Conservation (phyloP, 2,797 vertebrate species). For the Liparis tanakae region DNA sequence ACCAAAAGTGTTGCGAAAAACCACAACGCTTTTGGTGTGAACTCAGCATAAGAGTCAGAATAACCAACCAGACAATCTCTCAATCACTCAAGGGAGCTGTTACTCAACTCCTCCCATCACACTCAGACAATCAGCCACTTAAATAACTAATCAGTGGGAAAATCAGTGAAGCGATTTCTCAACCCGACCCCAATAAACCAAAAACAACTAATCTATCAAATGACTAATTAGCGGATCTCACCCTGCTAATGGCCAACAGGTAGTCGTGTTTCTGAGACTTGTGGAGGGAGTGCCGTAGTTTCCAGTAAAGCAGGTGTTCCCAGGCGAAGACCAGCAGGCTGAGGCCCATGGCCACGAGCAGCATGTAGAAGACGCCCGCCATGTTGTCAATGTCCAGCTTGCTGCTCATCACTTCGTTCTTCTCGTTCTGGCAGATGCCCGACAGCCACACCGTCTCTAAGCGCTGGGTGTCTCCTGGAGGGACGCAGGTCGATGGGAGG, state of each 20-base stretch:
- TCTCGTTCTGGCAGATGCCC: slow-evolving; percentile 98
- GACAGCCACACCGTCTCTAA: slow-evolving; percentile 98
- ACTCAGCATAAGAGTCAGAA: slow-evolving; percentile 8
- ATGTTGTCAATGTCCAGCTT: slow-evolving; percentile 99
- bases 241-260: slow-evolving; percentile 95
- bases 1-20: no score
- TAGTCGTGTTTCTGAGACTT: slow-evolving; percentile 90
- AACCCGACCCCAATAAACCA: slow-evolving; percentile 20
- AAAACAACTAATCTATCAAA: slow-evolving; percentile 12
- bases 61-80: slow-evolving; percentile 38
- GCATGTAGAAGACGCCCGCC: slow-evolving; percentile 99
- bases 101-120: slow-evolving; percentile 43
- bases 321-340: slow-evolving; percentile 97
- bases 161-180: slow-evolving; percentile 33
- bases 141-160: slow-evolving; percentile 39
- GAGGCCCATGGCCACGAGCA: slow-evolving; percentile 98
- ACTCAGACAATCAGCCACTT: slow-evolving; percentile 37
- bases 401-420: slow-evolving; percentile 99
- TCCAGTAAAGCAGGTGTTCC: slow-evolving; percentile 98
- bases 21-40: no score
- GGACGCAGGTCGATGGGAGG: not conserved
- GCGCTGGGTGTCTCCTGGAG: slow-evolving; percentile 93
- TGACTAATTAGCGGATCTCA: slow-evolving; percentile 65
- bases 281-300: slow-evolving; percentile 90
- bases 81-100: slow-evolving; percentile 34